These are phyloP conservation scores for Tribolium madens DNA, from an alignment of 1,140 invertebrate genomes.

Conservation along the genomic window DNA sequence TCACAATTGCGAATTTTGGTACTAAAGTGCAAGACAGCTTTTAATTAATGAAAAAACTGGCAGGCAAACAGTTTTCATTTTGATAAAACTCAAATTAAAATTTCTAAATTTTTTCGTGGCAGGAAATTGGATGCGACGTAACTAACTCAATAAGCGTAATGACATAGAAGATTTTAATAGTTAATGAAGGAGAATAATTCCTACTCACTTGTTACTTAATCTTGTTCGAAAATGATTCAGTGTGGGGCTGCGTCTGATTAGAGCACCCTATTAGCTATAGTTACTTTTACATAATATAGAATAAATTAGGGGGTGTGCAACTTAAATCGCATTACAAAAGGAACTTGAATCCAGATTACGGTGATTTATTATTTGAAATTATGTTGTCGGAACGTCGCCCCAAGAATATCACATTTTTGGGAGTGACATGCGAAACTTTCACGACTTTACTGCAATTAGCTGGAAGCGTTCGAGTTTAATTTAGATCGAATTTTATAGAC, in stretches of 20 bases:
- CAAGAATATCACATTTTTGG: background rate
- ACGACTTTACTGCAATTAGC: background rate
- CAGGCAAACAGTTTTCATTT: no score
- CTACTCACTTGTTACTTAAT: conserved; percentile 16
- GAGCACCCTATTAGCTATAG: conserved; percentile 23
- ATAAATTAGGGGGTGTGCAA: conserved; percentile 34
- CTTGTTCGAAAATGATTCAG: conserved; percentile 24
- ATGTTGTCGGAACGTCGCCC: conserved; percentile 13
- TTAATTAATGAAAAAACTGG: no score
- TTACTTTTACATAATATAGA: conserved; percentile 26
- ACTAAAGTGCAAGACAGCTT: background rate
- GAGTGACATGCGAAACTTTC: background rate
- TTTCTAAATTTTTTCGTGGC: background rate
- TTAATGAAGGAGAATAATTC: conserved; percentile 27
- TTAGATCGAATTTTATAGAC: background rate
- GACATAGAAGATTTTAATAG: conserved; percentile 32
- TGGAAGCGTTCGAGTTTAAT: background rate
- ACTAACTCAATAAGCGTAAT: conserved; percentile 27
- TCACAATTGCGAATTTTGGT: background rate
- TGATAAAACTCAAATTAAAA: no score
- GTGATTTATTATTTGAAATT: conserved; percentile 34
- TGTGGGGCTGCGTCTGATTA: conserved; percentile 17
- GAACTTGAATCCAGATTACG: conserved; percentile 31
- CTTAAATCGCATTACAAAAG: conserved; percentile 37
- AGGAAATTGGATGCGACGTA: conserved; percentile 16